phyloP scores from a whole-genome alignment of 1,140 invertebrate genomes.

The Lasioglossum albipes region DNA sequence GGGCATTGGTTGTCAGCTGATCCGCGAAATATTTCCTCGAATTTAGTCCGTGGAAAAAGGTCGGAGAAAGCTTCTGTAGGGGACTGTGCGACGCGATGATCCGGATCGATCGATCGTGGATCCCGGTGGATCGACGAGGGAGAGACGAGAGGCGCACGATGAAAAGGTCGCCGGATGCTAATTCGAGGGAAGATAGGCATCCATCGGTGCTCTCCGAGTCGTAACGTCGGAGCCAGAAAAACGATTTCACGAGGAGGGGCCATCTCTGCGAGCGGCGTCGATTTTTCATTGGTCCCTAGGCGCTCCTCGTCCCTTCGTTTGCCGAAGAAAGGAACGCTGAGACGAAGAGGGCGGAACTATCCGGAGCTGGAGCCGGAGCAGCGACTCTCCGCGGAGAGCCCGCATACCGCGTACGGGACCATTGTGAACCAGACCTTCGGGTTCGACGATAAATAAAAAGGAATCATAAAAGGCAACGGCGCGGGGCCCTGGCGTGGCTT shows the following conservation, averaged over 20 bases:
- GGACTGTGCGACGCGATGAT: constrained; percentile 4
- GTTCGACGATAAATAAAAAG: constrained; percentile 39
- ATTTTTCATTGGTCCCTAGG: constrained; percentile 30
- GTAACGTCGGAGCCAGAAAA: constrained; percentile 42
- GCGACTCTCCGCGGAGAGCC: constrained; percentile 8
- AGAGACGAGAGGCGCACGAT: neutral
- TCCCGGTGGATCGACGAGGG: neutral
- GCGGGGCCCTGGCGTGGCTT: neutral
- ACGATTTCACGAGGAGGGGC: constrained; percentile 27
- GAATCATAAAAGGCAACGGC: constrained; percentile 38
- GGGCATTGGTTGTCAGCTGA: no score
- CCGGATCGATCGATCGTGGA: constrained; percentile 1
- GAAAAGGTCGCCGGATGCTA: constrained; percentile 59
- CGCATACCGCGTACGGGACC: constrained; percentile 55
- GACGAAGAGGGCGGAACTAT: constrained; percentile 19
- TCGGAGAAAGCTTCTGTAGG: no score
- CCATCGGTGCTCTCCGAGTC: constrained; percentile 20
- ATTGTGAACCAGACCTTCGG: constrained; percentile 51
- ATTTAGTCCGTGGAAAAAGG: no score
- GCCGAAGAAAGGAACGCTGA: neutral
- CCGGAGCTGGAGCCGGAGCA: no score
- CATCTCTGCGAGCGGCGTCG: neutral
- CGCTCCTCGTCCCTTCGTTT: neutral
- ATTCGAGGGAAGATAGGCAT: constrained; percentile 46
- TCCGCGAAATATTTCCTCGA: no score